Conservation (phyloP, 37 sponge, comb jelly and placozoan species). For the Corticium candelabrum region DNA sequence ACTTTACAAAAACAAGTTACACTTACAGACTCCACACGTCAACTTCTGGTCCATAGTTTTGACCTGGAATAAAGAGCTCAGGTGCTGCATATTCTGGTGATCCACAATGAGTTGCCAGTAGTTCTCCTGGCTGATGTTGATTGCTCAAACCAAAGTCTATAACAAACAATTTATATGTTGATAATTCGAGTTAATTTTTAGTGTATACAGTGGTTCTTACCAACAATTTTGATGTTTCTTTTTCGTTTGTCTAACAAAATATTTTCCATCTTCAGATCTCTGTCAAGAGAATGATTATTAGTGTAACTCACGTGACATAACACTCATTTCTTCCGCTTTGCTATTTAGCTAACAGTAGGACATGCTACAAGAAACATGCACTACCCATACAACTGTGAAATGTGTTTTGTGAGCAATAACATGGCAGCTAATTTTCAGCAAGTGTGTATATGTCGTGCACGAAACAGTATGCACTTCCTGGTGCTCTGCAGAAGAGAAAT, state of each 20-base stretch:
- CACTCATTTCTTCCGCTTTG: not conserved
- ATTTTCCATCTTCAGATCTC: constrained; percentile 96
- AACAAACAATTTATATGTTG: too few species aligned
- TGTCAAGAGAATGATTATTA: constrained; percentile 17
- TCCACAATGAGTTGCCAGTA: constrained; percentile 92
- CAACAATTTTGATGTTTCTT: constrained; percentile 81
- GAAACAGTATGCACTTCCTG: too few species aligned
- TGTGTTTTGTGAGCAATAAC: not conserved
- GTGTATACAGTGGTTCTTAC: constrained; percentile 22
- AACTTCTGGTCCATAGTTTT: constrained; percentile 91
- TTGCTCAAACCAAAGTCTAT: constrained; percentile 94
- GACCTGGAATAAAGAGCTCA: constrained; percentile 92
- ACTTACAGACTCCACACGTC: constrained; percentile 97
- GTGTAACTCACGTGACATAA: not conserved
- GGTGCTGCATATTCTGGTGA: constrained; percentile 99
- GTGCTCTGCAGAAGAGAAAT: too few species aligned
- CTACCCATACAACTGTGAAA: not conserved
- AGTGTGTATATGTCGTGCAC: too few species aligned
- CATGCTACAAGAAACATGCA: not conserved
- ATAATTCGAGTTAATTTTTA: not conserved
- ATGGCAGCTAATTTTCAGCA: not conserved
- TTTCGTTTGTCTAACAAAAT: constrained; percentile 90
- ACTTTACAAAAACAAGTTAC: not conserved
- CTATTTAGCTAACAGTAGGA: not conserved
- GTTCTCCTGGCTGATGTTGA: constrained; percentile 64